Evolutionary conservation across 2,113 vertebrate genomes (phyloP).

Genomic region (Callorhinus ursinus): DNA sequence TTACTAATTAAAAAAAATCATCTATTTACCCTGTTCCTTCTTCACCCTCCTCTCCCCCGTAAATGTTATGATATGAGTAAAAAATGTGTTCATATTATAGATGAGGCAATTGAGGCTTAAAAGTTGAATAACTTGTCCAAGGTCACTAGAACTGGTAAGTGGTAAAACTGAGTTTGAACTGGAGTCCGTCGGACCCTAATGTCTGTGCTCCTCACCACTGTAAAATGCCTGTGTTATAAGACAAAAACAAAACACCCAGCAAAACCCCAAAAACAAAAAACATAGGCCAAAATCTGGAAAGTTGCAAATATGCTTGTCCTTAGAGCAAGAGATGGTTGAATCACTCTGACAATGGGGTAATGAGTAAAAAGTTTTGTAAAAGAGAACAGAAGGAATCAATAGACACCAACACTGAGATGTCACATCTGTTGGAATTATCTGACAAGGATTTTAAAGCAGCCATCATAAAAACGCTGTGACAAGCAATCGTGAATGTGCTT

Average conservation of each 20-base stretch:
- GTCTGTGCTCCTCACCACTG: not conserved
- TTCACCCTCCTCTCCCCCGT: no score
- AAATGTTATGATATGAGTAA: not conserved
- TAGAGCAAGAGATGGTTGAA: not conserved
- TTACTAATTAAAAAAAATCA: not conserved
- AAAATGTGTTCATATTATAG: not conserved
- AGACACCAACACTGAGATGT: not conserved
- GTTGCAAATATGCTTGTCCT: not conserved
- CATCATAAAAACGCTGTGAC: not conserved
- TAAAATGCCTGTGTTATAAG: not conserved
- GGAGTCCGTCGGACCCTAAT: not conserved
- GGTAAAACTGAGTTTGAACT: not conserved
- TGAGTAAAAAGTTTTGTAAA: not conserved
- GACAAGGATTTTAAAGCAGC: not conserved
- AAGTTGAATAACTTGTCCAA: not conserved
- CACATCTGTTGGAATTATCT: not conserved
- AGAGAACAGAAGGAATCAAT: not conserved
- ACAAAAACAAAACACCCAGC: not conserved
- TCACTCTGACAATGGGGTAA: not conserved
- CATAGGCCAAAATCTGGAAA: not conserved
- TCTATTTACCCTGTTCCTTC: not conserved
- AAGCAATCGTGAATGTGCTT: not conserved
- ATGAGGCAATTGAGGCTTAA: not conserved
- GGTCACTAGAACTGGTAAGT: not conserved
- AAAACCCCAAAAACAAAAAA: not conserved